Percentiles rank a stretch among this genome's conserved stretches.
Evolutionary conservation across 2,888 invertebrate genomes (phyloP).

Genomic region (Erynnis tages): DNA sequence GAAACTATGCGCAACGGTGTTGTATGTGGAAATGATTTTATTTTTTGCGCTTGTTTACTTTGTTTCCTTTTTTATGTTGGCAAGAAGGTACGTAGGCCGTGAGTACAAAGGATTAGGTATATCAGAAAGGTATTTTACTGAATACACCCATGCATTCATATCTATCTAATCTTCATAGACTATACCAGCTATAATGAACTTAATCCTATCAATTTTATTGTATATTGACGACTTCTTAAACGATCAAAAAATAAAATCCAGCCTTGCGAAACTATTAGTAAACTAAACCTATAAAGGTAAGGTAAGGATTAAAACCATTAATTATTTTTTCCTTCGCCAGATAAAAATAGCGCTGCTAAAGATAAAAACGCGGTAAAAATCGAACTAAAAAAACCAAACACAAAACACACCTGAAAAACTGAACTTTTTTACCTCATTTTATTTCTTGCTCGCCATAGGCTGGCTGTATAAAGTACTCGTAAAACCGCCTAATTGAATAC

Average conservation of each 20-base stretch:
- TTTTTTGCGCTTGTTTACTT: neutral
- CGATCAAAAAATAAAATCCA: neutral
- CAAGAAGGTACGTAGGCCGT: no score
- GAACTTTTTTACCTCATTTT: constrained; percentile 14
- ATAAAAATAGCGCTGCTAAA: constrained; percentile 14
- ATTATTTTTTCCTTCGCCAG: neutral
- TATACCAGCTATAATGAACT: no score
- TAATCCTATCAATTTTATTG: no score
- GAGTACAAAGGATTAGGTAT: no score
- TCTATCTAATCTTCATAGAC: no score
- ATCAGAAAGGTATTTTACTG: no score
- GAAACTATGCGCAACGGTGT: constrained; percentile 55
- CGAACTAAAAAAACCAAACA: constrained; percentile 8
- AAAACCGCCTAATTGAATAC: constrained; percentile 28
- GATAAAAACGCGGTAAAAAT: constrained; percentile 13
- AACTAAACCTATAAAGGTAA: no score
- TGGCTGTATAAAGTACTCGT: constrained; percentile 28
- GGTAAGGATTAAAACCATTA: neutral
- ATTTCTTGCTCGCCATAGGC: constrained; percentile 20
- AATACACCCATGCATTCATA: no score
- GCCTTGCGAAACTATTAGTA: neutral
- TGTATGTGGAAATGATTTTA: constrained; percentile 27
- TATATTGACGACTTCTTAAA: no score
- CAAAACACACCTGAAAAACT: constrained; percentile 25
- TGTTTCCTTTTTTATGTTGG: neutral